These are phyloP conservation scores for Scylla paramamosain DNA, from an alignment of 1,140 invertebrate genomes.

Conservation along the genomic window DNA sequence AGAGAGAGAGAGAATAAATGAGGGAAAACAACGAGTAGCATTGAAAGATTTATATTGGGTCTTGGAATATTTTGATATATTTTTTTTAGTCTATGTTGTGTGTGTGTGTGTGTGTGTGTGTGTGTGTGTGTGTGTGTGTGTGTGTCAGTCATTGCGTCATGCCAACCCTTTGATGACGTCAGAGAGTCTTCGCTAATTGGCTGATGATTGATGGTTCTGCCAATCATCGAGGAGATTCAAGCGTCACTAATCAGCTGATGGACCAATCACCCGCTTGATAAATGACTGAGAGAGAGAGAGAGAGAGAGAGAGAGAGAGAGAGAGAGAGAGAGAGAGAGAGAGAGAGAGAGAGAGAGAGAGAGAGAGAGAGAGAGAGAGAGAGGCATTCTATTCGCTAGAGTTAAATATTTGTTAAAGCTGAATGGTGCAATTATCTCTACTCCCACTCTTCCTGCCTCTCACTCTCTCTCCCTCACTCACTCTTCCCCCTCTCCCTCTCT, in stretches of 20 bases:
- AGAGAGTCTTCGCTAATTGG: conserved; percentile 17
- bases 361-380: not conserved
- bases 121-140: conserved; percentile 61
- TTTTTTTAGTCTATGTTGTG: not conserved
- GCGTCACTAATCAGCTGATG: conserved; percentile 51
- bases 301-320: conserved; percentile 1
- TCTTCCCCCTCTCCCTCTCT: conserved; percentile 38
- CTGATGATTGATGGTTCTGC: conserved; percentile 25
- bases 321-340: not conserved
- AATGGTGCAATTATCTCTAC: conserved; percentile 31
- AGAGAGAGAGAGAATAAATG: not conserved
- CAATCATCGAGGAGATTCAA: conserved; percentile 6
- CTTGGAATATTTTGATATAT: not conserved
- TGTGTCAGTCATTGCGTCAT: conserved; percentile 38
- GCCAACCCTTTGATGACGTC: not conserved
- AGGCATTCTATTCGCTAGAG: not conserved
- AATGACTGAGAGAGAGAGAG: not conserved
- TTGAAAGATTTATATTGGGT: not conserved
- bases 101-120: conserved; percentile 46
- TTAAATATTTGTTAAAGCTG: conserved; percentile 24
- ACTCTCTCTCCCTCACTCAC: no score
- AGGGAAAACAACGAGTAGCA: not conserved
- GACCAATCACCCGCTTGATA: conserved; percentile 8
- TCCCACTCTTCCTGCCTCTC: not conserved
- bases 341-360: not conserved